These are phyloP conservation scores for Geophilus truncorum DNA, from an alignment of 2,888 invertebrate species.

Conservation along the genomic window DNA sequence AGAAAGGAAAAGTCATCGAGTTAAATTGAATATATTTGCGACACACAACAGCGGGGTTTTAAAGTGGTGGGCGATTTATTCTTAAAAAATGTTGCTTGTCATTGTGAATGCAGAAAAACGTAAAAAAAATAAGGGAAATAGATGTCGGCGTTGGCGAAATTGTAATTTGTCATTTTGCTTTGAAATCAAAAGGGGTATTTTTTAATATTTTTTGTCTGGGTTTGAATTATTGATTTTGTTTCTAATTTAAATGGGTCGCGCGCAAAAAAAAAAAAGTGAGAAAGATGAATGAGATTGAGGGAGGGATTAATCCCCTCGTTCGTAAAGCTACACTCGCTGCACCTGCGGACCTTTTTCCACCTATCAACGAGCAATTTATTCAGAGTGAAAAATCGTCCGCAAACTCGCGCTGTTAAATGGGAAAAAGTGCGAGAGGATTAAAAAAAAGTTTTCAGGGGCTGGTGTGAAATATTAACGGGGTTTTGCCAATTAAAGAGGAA, in stretches of 20 bases:
- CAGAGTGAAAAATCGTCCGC: constrained; percentile 2
- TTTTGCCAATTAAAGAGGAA: not conserved
- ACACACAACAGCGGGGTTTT: not conserved
- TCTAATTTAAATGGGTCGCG: not conserved
- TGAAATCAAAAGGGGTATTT: not conserved
- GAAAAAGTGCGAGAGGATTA: not conserved
- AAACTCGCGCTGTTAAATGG: not conserved
- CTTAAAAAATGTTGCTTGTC: not conserved
- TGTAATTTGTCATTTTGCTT: not conserved
- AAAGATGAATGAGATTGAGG: constrained; percentile 25
- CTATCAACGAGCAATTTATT: constrained; percentile 22
- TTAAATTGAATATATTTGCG: constrained; percentile 7
- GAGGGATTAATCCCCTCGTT: not conserved
- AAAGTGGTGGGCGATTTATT: constrained; percentile 2
- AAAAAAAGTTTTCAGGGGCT: not conserved
- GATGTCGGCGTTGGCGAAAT: not conserved
- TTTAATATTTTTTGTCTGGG: not conserved
- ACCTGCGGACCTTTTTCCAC: constrained; percentile 22
- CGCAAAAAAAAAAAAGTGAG: not conserved
- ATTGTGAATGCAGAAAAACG: too few relatives aligned
- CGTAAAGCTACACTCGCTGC: constrained; percentile 16
- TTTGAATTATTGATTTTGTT: constrained; percentile 22
- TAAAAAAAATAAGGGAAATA: too few relatives aligned
- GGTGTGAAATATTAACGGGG: not conserved
- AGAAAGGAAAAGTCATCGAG: not conserved